Base-by-base conservation (phyloP, 53 echinoderm and acorn worm genomes). In the Temnopleurus reevesii region DNA sequence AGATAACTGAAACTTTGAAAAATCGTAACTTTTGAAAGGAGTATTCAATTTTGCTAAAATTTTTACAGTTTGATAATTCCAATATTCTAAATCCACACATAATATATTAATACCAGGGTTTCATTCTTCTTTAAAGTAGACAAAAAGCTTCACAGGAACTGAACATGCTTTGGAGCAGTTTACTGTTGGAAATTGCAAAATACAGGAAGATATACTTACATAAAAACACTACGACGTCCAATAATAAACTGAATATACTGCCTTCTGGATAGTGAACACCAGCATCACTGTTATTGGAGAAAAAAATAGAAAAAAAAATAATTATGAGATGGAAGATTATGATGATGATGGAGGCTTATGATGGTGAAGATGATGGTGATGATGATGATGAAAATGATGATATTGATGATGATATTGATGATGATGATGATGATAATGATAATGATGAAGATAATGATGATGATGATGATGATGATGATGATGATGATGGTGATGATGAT, bases 201-300 rank as follows among this genome's bases (percentile, higher is more conserved):
- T 3, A 31, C 12, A 41, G 6, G 15, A 38, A 30, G 23, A 45
- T 30, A 35, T 93, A 90, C 94, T 92, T 91, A 96, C 96, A 91
- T 26, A 96, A 79, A 53, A 86, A 86, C 76, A 94, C 93, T 2
- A 92, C 92, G 53, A 94, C 60, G 58, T 96, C 92, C 43, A 96
- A 89, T 31, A 91, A 92, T 18, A 92, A 46, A 77, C 96, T 96
- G 90, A 96, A 96, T 57, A 96, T 88, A 91, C 94, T 94, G 91
- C 91, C 91, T 56, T 96, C 96, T 21, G 96, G 96, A 64, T 92
- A 96, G 31, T 94, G 81, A 27, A 91, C 89, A 53, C 96, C 96
- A 53, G 96, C 93, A 60, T 96, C 96, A 91, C 96, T 96, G 92
- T 44, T 59, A 36, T 35, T n/a, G 23, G 23, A 89, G 84, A 91